Percentiles rank a stretch among this genome's conserved stretches.
These are phyloP conservation scores for Platycercus adscitus DNA, from an alignment of 2,113 vertebrate species.

Conservation along the genomic window DNA sequence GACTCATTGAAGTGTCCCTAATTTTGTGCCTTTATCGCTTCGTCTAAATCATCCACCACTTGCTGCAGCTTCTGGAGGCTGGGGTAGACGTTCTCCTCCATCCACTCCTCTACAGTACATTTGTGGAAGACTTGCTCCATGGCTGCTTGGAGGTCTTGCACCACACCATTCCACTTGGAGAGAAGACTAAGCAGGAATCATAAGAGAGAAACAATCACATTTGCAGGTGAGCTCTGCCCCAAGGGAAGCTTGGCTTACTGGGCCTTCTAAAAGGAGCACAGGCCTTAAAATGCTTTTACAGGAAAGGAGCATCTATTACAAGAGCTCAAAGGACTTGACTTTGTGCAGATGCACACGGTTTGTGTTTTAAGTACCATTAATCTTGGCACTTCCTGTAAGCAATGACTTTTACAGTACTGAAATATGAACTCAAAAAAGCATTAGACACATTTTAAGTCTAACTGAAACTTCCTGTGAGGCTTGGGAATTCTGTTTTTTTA, in stretches of 20 bases:
- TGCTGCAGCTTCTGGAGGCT: constrained; percentile 78
- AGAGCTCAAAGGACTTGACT: background rate
- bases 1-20: background rate
- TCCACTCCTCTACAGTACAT: constrained; percentile 87
- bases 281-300: background rate
- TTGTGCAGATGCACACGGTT: background rate
- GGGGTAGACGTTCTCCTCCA: constrained; percentile 86
- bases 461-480: background rate
- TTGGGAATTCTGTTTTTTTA: background rate
- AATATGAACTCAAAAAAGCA: background rate
- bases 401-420: background rate
- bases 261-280: background rate
- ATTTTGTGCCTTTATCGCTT: constrained; percentile 55
- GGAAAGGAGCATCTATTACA: background rate
- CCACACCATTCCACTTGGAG: constrained; percentile 74
- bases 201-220: background rate
- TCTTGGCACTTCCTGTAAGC: background rate
- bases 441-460: background rate
- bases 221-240: background rate
- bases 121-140: constrained; percentile 82
- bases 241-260: background rate
- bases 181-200: constrained; percentile 75
- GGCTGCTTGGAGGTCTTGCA: constrained; percentile 78
- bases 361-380: background rate
- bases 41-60: constrained; percentile 77